phyloP scores from a whole-genome alignment of 2,113 vertebrate species.

The Cyanoderma ruficeps region DNA sequence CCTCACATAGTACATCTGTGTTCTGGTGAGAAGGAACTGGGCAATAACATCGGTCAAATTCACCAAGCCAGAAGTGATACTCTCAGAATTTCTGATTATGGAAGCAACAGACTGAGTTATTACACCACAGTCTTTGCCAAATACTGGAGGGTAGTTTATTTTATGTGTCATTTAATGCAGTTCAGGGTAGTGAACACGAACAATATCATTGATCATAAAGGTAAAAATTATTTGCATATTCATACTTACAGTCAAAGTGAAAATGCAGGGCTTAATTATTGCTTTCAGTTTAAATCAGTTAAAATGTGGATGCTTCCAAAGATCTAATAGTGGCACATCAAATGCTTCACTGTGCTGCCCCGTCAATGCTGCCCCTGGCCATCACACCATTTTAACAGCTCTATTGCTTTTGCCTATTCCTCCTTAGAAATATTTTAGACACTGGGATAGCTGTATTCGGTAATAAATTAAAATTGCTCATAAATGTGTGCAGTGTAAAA shows the following conservation, averaged over 20 bases:
- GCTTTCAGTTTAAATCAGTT: not conserved
- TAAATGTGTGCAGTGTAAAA: not conserved
- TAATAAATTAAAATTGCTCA: not conserved
- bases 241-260: not conserved
- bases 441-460: not conserved
- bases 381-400: not conserved
- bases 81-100: not conserved
- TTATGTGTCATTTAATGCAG: not conserved
- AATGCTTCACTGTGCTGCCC: not conserved
- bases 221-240: not conserved
- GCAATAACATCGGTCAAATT: fast-evolving
- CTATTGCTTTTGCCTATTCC: not conserved
- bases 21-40: not conserved
- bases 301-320: not conserved
- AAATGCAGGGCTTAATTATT: not conserved
- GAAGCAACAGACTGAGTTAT: not conserved
- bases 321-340: not conserved
- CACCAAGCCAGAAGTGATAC: not conserved
- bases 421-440: not conserved
- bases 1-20: fast-evolving
- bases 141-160: not conserved
- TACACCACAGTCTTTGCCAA: not conserved
- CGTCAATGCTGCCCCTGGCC: not conserved
- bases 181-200: not conserved
- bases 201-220: not conserved